phyloP scores from a whole-genome alignment of 2,888 invertebrate species.

The Idaea aversata region DNA sequence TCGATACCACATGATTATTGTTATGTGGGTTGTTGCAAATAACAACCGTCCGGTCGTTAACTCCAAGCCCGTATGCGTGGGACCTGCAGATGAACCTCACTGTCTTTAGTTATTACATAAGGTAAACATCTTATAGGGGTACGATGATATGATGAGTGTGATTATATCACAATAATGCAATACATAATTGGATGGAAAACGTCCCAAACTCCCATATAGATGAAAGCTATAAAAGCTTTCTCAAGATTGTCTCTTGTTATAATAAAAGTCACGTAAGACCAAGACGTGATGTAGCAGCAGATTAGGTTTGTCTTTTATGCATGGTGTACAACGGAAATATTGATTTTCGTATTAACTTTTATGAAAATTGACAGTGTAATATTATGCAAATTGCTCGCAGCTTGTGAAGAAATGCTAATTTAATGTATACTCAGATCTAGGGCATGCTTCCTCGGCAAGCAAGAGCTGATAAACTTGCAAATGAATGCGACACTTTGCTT shows the following conservation, averaged over 20 bases:
- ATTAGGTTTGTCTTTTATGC: background rate
- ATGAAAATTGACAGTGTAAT: constrained; percentile 32
- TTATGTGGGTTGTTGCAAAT: constrained; percentile 56
- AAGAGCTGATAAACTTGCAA: constrained; percentile 64
- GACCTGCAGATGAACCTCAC: constrained; percentile 28
- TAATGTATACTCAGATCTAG: constrained; percentile 53
- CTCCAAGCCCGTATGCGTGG: constrained; percentile 53
- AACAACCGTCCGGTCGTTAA: constrained; percentile 43
- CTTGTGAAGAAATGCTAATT: constrained; percentile 50
- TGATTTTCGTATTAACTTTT: constrained; percentile 23
- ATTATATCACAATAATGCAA: background rate
- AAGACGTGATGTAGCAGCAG: background rate
- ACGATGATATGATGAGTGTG: background rate
- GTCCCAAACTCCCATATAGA: constrained; percentile 18
- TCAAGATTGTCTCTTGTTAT: constrained; percentile 12
- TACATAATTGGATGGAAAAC: constrained; percentile 8
- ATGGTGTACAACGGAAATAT: background rate
- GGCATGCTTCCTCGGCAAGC: constrained; percentile 59
- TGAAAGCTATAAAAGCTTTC: constrained; percentile 15
- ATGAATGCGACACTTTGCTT: constrained; percentile 41
- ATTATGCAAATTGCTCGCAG: constrained; percentile 40
- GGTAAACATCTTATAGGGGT: background rate
- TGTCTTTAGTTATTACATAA: background rate
- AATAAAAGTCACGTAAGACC: constrained; percentile 24
- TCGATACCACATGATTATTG: background rate